Evolutionary conservation across 2,113 vertebrate species (phyloP).

Genomic region (Chionomys nivalis): DNA sequence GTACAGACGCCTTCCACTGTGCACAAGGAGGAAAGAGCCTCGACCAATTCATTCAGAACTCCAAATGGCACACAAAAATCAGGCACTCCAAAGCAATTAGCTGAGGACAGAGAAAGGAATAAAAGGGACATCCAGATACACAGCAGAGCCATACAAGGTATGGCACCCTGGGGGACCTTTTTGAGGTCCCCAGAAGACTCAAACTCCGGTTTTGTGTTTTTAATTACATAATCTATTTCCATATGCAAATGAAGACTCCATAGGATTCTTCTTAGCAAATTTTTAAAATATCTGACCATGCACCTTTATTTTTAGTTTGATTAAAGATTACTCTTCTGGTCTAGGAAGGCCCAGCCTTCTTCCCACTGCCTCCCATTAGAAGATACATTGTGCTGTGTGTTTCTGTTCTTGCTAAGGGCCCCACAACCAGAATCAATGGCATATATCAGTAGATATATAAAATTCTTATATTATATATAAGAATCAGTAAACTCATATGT

Average conservation of each 20-base stretch:
- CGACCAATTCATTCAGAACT: background rate
- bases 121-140: background rate
- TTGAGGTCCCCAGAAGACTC: background rate
- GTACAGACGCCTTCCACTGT: background rate
- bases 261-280: background rate
- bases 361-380: background rate
- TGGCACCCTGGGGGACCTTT: background rate
- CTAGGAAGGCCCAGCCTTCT: background rate
- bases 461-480: background rate
- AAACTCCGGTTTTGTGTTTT: background rate
- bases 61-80: background rate
- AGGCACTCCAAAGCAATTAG: background rate
- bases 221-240: background rate
- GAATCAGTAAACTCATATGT: background rate
- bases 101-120: background rate
- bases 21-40: background rate
- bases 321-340: slow-evolving; percentile 6
- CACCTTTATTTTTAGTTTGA: slow-evolving; percentile 15
- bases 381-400: background rate
- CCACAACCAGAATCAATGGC: background rate
- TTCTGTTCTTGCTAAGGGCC: background rate
- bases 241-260: background rate
- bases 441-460: background rate
- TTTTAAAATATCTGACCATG: background rate
- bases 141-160: background rate